Evolutionary conservation across 2,888 invertebrate species (phyloP).

Genomic region (Noctua janthina): DNA sequence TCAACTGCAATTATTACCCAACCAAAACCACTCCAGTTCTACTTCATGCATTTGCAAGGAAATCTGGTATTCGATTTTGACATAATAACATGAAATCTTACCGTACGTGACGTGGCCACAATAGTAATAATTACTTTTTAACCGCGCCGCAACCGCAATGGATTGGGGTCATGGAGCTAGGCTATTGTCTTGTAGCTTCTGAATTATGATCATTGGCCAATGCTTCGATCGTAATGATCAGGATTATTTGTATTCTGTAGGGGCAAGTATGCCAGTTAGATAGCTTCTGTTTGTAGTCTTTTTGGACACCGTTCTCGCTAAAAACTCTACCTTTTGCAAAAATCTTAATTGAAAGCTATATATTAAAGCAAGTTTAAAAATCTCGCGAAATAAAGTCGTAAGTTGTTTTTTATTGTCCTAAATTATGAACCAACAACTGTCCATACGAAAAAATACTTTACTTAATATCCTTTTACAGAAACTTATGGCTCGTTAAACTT

Average conservation of each 20-base stretch:
- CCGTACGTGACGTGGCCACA: slow-evolving; percentile 58
- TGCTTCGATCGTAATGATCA: slow-evolving; percentile 48
- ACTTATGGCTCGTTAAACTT: slow-evolving; percentile 45
- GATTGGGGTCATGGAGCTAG: slow-evolving; percentile 66
- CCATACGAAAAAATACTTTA: slow-evolving; percentile 24
- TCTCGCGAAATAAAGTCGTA: neutral
- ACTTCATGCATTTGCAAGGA: slow-evolving; percentile 30
- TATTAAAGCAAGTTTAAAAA: neutral
- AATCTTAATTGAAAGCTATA: neutral
- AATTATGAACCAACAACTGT: slow-evolving; percentile 27
- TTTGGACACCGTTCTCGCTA: neutral
- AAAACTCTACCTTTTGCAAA: neutral
- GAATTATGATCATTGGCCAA: slow-evolving; percentile 66
- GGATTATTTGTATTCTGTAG: slow-evolving; percentile 40
- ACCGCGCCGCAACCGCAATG: slow-evolving; percentile 66
- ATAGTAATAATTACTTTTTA: slow-evolving; percentile 67
- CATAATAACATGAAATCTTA: slow-evolving; percentile 53
- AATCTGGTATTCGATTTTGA: slow-evolving; percentile 49
- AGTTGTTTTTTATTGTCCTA: slow-evolving; percentile 12
- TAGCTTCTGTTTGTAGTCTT: slow-evolving; percentile 14
- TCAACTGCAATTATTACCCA: slow-evolving; percentile 20
- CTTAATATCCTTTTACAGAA: slow-evolving; percentile 32
- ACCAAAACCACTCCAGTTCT: slow-evolving; percentile 35
- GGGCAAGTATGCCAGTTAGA: neutral
- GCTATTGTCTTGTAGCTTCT: slow-evolving; percentile 67